Base-by-base conservation (phyloP, 53 echinoderm and acorn worm species). In the Pentamera pediparva region DNA sequence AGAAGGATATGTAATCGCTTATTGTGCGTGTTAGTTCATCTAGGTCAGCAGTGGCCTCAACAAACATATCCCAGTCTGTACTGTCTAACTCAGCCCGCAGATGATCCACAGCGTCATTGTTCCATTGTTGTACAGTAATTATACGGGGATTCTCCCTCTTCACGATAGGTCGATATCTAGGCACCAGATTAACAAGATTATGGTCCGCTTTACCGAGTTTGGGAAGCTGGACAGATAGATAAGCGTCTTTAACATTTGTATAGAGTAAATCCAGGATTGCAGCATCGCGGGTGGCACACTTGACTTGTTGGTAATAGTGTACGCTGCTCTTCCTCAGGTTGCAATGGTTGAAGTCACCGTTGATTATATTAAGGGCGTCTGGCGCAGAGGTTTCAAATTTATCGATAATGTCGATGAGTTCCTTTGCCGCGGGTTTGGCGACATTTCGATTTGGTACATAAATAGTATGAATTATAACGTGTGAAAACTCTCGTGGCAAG, bases 41-140 rank as follows among this genome's bases (percentile, higher is more conserved):
- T 15, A 41, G 9, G 32, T 59, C 33, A 4, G 28, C 30, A 6
- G 30, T 29, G 60, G 60, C 8, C 32, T n/a, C 60, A 18, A 59
- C 32, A 32, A 59, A 59, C 60, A 59, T 59, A 59, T 59, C 60
- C 58, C 58, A 58, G 58, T 58, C 58, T 6, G 58, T 5, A 28
- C 26, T 3, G 9, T 28, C 58, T 13, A 58, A 30, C 9, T 58
- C 58, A 13, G 58, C 29, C 24, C 29, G 58, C 12, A 58, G 7
- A 58, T 58, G 58, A 6, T 58, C 58, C 4, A 58, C 3, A n/a
- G n/a, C n/a, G n/a, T n/a, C n/a, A 58, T 4, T 25, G 26, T 58
- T 58, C 58, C 58, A 58, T 25, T 28, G 58, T 9, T 58, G 58
- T 26, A 22, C 4, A 13, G 58, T 58, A 25, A 58, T 58, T 58